Evolutionary conservation across 1,140 invertebrate species (phyloP), one percentile per base, ranked within the genome.

Genomic region (Mactra quadrangularis): DNA sequence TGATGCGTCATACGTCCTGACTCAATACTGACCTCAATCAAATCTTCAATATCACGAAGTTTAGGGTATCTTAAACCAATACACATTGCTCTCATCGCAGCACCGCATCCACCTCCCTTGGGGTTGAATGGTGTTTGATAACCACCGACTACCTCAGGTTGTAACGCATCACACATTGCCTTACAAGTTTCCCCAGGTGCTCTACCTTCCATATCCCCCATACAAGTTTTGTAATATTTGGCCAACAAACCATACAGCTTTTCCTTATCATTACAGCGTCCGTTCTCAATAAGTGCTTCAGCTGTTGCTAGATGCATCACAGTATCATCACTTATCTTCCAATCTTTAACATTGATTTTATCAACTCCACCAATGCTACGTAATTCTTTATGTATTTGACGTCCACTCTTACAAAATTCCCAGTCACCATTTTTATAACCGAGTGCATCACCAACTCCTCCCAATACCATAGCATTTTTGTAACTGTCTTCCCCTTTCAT

Each of bases 41-140:
- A 83, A 55, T 92, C 86, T 25, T 87, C 78, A 13, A 92, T 47
- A 9, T 92, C 75, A n/a, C 86, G 83, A n/a, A 85, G 72, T 50
- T 68, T 57, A 45, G 90, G 87, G 84, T 90, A 93, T 19, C 89
- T 62, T 19, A 93, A 86, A 11, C 92, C 92, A 77, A 93, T 92
- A 81, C 92, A 93, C 89, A 91, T 92, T 13, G 92, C 82, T 78
- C 92, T 89, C 91, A 93, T 93, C 0, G 92, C 92, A 68, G 89
- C 92, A 27, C 91, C 91, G 88, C 91, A 92, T 11, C 91, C 92
- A 71, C 89, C 89, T 45, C 90, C 90, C 31, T 90, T 64, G 19
- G 52, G 53, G 72, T 83, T 81, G 55, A 77, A 77, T 0, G 57
- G 59, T 19, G 64, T 47, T 1, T 25, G 38, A 27, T 52, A 64